phyloP scores from a whole-genome alignment of 2,888 invertebrate species.

The Pterostichus madidus region DNA sequence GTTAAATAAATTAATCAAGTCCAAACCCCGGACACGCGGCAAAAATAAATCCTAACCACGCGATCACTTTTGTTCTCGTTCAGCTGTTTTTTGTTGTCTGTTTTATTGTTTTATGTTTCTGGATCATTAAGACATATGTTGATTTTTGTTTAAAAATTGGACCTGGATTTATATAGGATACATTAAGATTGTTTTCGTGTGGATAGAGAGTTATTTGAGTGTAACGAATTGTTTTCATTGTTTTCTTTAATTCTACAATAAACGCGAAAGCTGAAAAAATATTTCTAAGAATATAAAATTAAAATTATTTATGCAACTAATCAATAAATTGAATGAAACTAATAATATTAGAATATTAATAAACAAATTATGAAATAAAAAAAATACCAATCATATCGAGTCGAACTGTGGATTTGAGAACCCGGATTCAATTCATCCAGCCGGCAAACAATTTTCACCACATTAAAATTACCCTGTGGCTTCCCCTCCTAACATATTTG shows the following conservation, averaged over 20 bases:
- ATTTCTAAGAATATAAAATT: no score
- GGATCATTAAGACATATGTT: slow-evolving; percentile 37
- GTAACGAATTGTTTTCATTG: slow-evolving; percentile 9
- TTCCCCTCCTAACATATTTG: no score
- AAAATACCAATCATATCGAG: no score
- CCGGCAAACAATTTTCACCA: no score
- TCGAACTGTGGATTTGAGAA: no score
- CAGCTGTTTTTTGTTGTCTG: slow-evolving; percentile 34
- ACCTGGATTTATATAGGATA: not conserved
- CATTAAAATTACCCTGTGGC: no score
- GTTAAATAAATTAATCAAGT: slow-evolving; percentile 42
- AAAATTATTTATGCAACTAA: no score
- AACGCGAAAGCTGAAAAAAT: no score
- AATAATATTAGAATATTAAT: no score
- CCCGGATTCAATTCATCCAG: no score
- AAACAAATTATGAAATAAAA: no score
- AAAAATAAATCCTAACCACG: slow-evolving; percentile 14
- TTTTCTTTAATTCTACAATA: slow-evolving; percentile 5
- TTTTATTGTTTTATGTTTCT: slow-evolving; percentile 43
- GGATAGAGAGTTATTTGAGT: slow-evolving; percentile 17
- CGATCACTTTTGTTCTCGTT: slow-evolving; percentile 1
- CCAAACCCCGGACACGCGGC: not conserved
- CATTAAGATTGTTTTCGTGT: slow-evolving; percentile 36
- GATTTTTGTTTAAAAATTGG: slow-evolving; percentile 41
- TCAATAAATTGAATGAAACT: no score